A percentile compares a stretch with the other conserved stretches of the same genome.
Evolutionary conservation across 2,888 invertebrate species (phyloP).

Genomic region (Eucriotettix oculatus): DNA sequence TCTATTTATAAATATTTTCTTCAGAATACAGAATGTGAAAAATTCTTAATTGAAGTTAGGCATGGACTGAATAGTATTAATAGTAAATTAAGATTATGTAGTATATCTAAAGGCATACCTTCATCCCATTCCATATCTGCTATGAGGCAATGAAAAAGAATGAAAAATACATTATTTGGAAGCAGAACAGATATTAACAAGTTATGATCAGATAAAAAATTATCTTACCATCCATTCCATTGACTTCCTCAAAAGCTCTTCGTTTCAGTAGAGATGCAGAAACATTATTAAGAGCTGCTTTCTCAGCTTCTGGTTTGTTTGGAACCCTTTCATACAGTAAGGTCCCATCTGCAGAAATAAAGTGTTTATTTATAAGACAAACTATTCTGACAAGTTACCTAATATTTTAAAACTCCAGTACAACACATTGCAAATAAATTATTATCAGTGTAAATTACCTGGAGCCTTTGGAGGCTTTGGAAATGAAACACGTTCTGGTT

Average conservation of each 20-base stretch:
- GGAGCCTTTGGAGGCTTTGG: conserved; percentile 83
- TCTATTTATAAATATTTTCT: too few species aligned
- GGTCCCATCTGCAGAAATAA: conserved; percentile 49
- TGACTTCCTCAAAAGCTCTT: conserved; percentile 75
- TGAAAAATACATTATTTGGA: conserved; percentile 8
- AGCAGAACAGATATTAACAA: neutral
- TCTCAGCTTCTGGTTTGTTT: conserved; percentile 51
- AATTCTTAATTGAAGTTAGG: too few species aligned
- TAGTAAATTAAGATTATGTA: too few species aligned
- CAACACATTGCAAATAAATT: neutral
- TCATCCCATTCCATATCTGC: conserved; percentile 46
- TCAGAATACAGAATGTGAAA: too few species aligned
- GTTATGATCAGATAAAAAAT: neutral
- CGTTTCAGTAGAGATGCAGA: conserved; percentile 53
- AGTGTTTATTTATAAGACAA: neutral
- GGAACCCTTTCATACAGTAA: conserved; percentile 72
- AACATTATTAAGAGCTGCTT: conserved; percentile 23
- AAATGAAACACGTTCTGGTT: conserved; percentile 66
- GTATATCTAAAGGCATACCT: conserved; percentile 27
- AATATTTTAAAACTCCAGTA: neutral
- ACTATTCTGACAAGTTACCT: neutral
- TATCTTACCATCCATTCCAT: conserved; percentile 71
- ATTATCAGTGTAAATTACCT: conserved; percentile 27
- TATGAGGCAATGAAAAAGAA: conserved; percentile 37
- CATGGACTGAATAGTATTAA: too few species aligned